These are phyloP conservation scores for Ptychochromis oligacanthus DNA, from an alignment of 2,113 vertebrate genomes.

Conservation along the genomic window DNA sequence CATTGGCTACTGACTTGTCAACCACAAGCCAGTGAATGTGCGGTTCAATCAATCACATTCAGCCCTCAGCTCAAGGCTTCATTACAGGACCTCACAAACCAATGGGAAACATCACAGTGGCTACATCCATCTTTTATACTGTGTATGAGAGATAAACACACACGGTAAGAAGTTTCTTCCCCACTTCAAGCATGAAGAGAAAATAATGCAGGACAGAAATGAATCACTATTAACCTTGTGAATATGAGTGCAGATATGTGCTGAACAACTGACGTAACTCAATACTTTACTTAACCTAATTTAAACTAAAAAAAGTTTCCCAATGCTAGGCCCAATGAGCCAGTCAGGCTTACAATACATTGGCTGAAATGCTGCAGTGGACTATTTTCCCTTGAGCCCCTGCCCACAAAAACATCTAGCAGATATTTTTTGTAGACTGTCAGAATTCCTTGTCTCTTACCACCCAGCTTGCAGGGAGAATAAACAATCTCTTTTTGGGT, in stretches of 20 bases:
- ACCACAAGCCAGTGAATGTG: not conserved
- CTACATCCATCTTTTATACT: not conserved
- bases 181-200: no score
- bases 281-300: no score
- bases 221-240: no score
- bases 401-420: not conserved
- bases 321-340: not conserved
- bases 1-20: not conserved
- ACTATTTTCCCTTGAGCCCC: constrained; percentile 25
- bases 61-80: not conserved
- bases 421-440: constrained; percentile 33
- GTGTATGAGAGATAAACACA: not conserved
- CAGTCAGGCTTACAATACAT: not conserved
- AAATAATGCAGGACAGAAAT: no score
- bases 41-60: not conserved
- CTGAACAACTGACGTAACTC: no score
- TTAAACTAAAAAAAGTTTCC: not conserved
- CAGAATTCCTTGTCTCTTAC: constrained; percentile 16
- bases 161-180: no score
- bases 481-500: constrained; percentile 31
- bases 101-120: not conserved
- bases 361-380: not conserved
- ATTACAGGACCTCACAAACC: not conserved
- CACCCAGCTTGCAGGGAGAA: not conserved
- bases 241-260: no score